Base-by-base conservation (phyloP, 2,888 invertebrate species). In the Xanthorhoe spadicearia region DNA sequence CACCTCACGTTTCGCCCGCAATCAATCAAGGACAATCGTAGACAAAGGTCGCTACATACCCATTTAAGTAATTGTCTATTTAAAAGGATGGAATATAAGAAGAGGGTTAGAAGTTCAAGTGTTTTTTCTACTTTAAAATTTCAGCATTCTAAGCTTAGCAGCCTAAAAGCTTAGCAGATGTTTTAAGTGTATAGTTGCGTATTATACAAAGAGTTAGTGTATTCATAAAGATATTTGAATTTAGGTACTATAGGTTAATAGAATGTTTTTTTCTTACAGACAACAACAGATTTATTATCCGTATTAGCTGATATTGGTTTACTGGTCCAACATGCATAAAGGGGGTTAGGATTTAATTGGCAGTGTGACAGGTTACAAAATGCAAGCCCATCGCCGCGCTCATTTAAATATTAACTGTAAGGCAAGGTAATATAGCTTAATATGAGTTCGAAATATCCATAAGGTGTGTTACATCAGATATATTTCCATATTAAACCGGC, bases 401-500 rank as follows among this genome's bases (percentile, higher is more conserved):
- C 2, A 43, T 13, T 13, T 13, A 13, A 43, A 43, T 43, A 4
- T 10, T 13, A 43, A 43, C 13, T 43, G 35, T 38, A 19, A 50
- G 28, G 48, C 46, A 63, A 28, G 17, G 19, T 51, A 56, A 43
- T 54, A 35, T 61, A 52, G 68, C 56, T 64, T 71, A 65, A 66
- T 63, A 58, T 43, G 10, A 55, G 51, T 70, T 57, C 60, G 43
- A 70, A 62, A 72, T 70, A 61, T 72, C 61, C 66, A 54, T 70
- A 69, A 69, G 65, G 38, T 49, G 58, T 64, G 70, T 76, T 75
- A 74, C 76, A 66, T 74, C 74, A 77, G 66, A 54, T 70, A 69
- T 75, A 76, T 77, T 77, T 74, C 74, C 74, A 75, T 77, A 71
- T 74, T 71, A 53, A 72, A 70, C 52, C 48, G 50, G 56, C 52